phyloP scores from a whole-genome alignment of 1,140 invertebrate species.

The Drosophila quadrilineata region DNA sequence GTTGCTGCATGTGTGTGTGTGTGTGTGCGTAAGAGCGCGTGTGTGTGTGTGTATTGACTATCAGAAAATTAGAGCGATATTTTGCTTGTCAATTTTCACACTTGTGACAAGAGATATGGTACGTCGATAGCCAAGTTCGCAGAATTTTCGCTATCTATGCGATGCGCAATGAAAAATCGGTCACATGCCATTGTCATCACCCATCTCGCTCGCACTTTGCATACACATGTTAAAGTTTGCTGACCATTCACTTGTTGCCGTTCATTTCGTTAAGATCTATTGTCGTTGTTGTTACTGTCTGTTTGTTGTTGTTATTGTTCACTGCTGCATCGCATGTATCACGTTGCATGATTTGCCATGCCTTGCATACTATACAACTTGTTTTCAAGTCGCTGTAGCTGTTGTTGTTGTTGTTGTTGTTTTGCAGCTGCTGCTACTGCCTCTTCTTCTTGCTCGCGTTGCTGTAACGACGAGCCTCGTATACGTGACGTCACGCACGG shows the following conservation, averaged over 20 bases:
- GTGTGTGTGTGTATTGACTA: not conserved
- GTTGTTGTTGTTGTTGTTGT: slow-evolving; percentile 2
- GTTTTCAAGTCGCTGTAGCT: slow-evolving; percentile 39
- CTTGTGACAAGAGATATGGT: slow-evolving; percentile 20
- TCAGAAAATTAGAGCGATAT: slow-evolving; percentile 36
- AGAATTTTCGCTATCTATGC: slow-evolving; percentile 24
- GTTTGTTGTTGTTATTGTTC: not conserved
- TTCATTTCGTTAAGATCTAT: too few species aligned
- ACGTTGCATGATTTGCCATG: slow-evolving; percentile 53
- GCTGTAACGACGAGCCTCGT: slow-evolving; percentile 56
- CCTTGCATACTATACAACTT: slow-evolving; percentile 22
- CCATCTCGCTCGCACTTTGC: not conserved
- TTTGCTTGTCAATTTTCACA: slow-evolving; percentile 39
- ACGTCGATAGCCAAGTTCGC: slow-evolving; percentile 12
- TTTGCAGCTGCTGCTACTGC: too few species aligned
- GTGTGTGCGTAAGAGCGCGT: not conserved
- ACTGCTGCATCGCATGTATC: slow-evolving; percentile 20
- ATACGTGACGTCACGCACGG: slow-evolving; percentile 75
- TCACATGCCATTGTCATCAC: slow-evolving; percentile 42
- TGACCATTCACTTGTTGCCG: slow-evolving; percentile 15
- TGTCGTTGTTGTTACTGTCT: too few species aligned
- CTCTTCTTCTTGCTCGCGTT: slow-evolving; percentile 16
- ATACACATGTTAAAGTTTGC: not conserved
- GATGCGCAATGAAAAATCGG: slow-evolving; percentile 29
- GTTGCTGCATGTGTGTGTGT: not conserved